Conservation (phyloP, 2,888 invertebrate genomes). For the Zele albiditarsus region DNA sequence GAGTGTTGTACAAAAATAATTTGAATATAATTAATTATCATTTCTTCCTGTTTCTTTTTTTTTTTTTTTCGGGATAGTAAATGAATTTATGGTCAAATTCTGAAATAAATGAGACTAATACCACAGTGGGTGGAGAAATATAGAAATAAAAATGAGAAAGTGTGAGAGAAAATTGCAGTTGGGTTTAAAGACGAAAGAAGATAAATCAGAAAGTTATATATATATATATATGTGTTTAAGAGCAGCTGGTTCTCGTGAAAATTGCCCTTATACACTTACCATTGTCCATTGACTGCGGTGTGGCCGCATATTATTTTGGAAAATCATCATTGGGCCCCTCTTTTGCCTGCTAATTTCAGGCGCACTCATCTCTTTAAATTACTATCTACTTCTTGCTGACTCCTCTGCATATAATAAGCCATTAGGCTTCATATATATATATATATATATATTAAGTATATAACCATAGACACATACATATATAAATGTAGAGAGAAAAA, state of each 20-base stretch:
- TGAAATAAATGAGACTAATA: background rate
- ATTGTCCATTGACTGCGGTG: conserved; percentile 49
- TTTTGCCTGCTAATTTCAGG: conserved; percentile 69
- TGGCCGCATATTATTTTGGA: conserved; percentile 66
- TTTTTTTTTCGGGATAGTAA: background rate
- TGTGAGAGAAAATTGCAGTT: conserved; percentile 40
- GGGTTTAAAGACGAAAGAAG: conserved; percentile 56
- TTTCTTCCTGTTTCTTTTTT: no score
- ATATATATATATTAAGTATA: background rate
- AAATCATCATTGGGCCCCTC: conserved; percentile 67
- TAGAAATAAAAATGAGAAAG: conserved; percentile 38
- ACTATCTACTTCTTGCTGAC: conserved; percentile 61
- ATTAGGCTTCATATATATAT: background rate
- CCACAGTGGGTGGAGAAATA: background rate
- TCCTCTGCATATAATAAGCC: conserved; percentile 56
- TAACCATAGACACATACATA: background rate
- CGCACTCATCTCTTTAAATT: conserved; percentile 59
- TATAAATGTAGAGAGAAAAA: background rate
- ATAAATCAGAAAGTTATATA: conserved; percentile 65
- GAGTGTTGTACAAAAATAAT: no score
- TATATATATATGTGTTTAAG: background rate
- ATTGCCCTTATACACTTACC: conserved; percentile 57
- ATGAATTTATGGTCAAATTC: background rate
- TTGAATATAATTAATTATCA: no score
- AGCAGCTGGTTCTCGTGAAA: conserved; percentile 70